Evolutionary conservation across 2,113 vertebrate genomes (phyloP).

Genomic region (Ailuropoda melanoleuca): DNA sequence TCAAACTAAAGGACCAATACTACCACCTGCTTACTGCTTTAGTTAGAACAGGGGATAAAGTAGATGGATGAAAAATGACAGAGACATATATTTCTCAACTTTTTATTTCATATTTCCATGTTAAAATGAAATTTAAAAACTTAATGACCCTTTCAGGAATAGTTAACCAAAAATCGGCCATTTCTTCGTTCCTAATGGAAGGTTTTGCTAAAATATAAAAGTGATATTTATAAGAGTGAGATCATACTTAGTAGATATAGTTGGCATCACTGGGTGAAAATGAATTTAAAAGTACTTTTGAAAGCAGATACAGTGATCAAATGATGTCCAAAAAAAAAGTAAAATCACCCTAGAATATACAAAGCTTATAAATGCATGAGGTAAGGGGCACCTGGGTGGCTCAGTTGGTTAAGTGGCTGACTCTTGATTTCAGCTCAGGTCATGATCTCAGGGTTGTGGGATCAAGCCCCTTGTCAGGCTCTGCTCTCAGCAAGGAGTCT

Average conservation of each 20-base stretch:
- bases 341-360: background rate
- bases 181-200: background rate
- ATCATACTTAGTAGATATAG: background rate
- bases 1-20: background rate
- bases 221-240: background rate
- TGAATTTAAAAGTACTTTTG: constrained; percentile 13
- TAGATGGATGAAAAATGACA: background rate
- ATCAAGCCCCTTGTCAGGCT: background rate
- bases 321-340: background rate
- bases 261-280: constrained; percentile 2
- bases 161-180: background rate
- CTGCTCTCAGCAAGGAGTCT: background rate
- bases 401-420: background rate
- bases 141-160: constrained; percentile 17
- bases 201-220: constrained; percentile 37
- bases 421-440: background rate
- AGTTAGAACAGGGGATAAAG: background rate
- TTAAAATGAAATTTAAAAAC: constrained; percentile 19
- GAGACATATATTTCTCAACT: background rate
- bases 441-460: background rate
- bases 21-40: background rate
- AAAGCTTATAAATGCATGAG: constrained; percentile 1
- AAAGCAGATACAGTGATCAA: background rate
- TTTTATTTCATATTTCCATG: background rate
- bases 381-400: background rate